Evolutionary conservation across 2,888 invertebrate genomes (phyloP).

Genomic region (Glaucopsyche alexis): DNA sequence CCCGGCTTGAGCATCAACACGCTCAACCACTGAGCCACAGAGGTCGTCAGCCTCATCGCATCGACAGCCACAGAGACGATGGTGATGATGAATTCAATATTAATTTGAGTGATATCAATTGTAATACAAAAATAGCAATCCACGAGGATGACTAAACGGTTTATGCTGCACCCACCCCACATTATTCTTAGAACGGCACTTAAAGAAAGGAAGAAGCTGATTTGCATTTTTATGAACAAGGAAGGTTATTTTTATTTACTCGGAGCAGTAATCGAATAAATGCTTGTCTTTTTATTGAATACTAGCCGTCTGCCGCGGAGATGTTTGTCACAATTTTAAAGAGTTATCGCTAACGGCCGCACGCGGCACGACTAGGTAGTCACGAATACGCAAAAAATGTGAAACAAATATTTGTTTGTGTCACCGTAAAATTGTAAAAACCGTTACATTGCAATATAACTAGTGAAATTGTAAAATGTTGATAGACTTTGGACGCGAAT

Average conservation of each 20-base stretch:
- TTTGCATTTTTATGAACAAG: conserved; percentile 75
- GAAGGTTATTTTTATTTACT: conserved; percentile 52
- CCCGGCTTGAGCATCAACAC: too few species aligned
- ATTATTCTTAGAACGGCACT: conserved; percentile 65
- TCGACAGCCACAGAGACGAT: too few species aligned
- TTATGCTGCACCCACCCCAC: conserved; percentile 65
- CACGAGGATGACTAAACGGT: conserved; percentile 39
- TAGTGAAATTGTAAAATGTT: too few species aligned
- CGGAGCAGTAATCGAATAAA: conserved; percentile 11
- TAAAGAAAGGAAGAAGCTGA: conserved; percentile 73
- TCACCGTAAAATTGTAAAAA: too few species aligned
- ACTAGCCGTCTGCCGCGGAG: neutral
- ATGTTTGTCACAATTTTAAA: neutral
- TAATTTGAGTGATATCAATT: conserved; percentile 24
- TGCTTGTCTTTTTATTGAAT: conserved; percentile 13
- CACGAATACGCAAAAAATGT: too few species aligned
- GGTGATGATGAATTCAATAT: neutral
- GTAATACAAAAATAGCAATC: conserved; percentile 36
- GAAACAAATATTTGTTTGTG: too few species aligned
- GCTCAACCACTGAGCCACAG: too few species aligned
- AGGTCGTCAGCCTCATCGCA: too few species aligned
- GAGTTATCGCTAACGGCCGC: too few species aligned
- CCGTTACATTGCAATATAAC: too few species aligned
- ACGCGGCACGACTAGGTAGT: too few species aligned
- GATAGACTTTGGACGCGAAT: too few species aligned